phyloP scores from a whole-genome alignment of 2,113 vertebrate genomes.

The Tachysurus fulvidraco region DNA sequence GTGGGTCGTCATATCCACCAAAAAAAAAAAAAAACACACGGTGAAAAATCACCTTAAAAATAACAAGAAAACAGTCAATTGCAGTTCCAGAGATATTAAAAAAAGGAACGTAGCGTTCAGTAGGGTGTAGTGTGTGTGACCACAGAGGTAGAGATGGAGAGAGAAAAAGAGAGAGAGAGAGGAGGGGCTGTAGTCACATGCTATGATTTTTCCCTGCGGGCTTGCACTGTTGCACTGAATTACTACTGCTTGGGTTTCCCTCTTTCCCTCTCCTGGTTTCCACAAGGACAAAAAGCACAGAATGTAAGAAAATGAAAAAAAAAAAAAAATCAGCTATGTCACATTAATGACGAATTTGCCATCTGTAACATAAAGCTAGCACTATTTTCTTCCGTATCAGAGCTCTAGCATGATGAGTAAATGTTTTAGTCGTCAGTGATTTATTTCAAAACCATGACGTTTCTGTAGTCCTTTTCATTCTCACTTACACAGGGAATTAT shows the following conservation, averaged over 20 bases:
- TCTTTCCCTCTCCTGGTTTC: constrained; percentile 30
- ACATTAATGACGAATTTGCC: background rate
- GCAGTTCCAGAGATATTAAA: background rate
- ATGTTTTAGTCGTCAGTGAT: background rate
- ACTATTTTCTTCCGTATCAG: no score
- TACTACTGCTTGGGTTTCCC: constrained; percentile 50
- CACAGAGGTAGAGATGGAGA: background rate
- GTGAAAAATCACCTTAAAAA: background rate
- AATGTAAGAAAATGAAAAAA: background rate
- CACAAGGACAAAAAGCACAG: constrained; percentile 11
- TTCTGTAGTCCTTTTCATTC: background rate
- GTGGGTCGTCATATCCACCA: constrained; percentile 25
- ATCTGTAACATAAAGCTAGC: background rate
- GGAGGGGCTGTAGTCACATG: constrained; percentile 43
- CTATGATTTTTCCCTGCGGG: constrained; percentile 38
- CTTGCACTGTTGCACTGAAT: constrained; percentile 28
- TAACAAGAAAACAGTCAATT: background rate
- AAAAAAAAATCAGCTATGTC: background rate
- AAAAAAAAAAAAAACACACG: background rate
- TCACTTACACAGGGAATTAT: no score
- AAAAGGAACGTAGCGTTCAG: background rate
- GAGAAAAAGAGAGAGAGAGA: background rate
- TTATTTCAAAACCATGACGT: background rate
- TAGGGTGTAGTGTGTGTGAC: background rate
- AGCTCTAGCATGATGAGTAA: background rate